Conservation (phyloP, 2,797 vertebrate genomes). For the Eulemur rubriventer region DNA sequence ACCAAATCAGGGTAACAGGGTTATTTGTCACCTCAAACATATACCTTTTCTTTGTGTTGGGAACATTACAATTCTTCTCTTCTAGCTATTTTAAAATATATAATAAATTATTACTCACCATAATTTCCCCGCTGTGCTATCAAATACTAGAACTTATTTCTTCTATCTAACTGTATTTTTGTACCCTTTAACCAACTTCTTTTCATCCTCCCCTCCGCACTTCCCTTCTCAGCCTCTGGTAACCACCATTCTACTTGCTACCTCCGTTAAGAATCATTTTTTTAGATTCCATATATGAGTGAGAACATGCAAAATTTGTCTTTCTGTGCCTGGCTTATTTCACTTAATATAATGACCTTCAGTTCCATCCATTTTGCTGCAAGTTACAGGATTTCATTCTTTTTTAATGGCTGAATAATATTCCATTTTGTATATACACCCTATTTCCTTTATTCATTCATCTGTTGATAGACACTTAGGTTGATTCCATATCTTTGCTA, state of each 20-base stretch:
- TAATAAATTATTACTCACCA: background rate
- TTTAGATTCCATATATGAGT: background rate
- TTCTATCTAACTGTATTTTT: background rate
- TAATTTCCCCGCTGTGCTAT: background rate
- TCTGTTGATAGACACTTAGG: background rate
- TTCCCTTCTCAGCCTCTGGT: background rate
- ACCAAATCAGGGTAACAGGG: background rate
- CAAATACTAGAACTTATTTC: background rate
- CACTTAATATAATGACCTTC: background rate
- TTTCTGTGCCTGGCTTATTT: background rate
- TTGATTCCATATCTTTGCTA: background rate
- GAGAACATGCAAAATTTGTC: background rate
- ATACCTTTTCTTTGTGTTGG: background rate
- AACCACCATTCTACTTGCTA: background rate
- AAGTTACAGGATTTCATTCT: background rate
- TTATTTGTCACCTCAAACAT: background rate
- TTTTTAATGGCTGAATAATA: background rate
- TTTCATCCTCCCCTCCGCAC: background rate
- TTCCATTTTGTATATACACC: background rate
- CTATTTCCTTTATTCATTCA: background rate
- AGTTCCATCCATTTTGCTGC: background rate
- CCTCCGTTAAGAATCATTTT: background rate
- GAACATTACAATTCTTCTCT: background rate
- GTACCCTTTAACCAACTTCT: background rate
- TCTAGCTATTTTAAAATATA: background rate